Conservation (phyloP, 2,888 invertebrate species). For the Tiphia femorata region DNA sequence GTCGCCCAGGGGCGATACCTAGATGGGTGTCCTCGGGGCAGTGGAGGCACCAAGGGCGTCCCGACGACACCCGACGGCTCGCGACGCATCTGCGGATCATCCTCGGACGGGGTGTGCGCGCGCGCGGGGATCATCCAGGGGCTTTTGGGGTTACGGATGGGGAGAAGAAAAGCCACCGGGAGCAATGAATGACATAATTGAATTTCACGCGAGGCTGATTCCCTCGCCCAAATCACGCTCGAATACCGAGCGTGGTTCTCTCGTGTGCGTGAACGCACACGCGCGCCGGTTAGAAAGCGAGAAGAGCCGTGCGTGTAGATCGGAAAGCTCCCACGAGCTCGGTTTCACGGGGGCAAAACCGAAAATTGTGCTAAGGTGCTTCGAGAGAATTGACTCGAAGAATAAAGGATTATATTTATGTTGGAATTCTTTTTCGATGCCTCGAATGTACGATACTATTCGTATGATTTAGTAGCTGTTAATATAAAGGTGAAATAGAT, state of each 20-base stretch:
- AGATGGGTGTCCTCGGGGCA: too few species aligned
- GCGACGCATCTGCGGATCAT: conserved; percentile 62
- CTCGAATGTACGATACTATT: too few species aligned
- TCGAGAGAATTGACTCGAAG: too few species aligned
- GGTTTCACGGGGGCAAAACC: too few species aligned
- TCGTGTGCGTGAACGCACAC: not conserved
- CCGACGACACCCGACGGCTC: too few species aligned
- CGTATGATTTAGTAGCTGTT: too few species aligned
- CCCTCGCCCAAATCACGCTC: conserved; percentile 11
- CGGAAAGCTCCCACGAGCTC: not conserved
- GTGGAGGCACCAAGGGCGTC: too few species aligned
- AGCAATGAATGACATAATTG: conserved; percentile 62
- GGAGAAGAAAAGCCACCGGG: conserved; percentile 27
- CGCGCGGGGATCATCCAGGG: conserved; percentile 37
- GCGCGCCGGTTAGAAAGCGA: not conserved
- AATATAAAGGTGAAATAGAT: too few species aligned
- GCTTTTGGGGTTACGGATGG: conserved; percentile 33
- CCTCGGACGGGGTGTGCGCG: conserved; percentile 26
- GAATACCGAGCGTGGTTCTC: not conserved
- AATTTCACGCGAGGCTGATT: conserved; percentile 61
- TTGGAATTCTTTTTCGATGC: too few species aligned
- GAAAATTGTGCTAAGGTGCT: too few species aligned
- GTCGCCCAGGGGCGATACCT: conserved; percentile 43
- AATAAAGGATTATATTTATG: too few species aligned
- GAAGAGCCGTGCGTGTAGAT: too few species aligned